Evolutionary conservation across 2,888 invertebrate genomes (phyloP).

Genomic region (Drosophila borealis): DNA sequence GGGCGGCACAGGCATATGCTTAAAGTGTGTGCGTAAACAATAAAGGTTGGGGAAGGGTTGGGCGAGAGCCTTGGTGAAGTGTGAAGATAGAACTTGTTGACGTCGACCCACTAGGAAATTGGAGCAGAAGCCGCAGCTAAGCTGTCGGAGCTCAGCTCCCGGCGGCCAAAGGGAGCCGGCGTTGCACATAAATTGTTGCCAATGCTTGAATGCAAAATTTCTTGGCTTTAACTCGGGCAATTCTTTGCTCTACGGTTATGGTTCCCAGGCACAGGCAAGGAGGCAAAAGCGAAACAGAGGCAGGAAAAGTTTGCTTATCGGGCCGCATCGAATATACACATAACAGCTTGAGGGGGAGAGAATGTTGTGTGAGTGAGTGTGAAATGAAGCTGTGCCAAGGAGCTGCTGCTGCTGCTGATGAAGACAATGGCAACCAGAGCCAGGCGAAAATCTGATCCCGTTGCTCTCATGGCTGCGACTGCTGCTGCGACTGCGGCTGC

Average conservation of each 20-base stretch:
- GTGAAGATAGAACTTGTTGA: constrained; percentile 54
- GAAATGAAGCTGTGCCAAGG: constrained; percentile 65
- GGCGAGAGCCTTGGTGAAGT: constrained; percentile 26
- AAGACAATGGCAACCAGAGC: constrained; percentile 50
- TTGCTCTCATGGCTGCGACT: constrained; percentile 22
- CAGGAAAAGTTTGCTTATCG: constrained; percentile 65
- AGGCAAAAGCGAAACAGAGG: not conserved
- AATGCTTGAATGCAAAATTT: constrained; percentile 47
- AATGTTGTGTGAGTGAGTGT: constrained; percentile 38
- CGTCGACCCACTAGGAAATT: constrained; percentile 74
- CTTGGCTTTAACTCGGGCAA: constrained; percentile 47
- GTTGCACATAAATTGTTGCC: constrained; percentile 54
- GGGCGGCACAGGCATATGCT: constrained; percentile 49
- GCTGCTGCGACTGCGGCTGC: constrained; percentile 15
- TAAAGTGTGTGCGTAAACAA: constrained; percentile 42
- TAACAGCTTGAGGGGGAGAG: constrained; percentile 13
- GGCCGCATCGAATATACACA: constrained; percentile 60
- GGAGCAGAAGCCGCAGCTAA: constrained; percentile 76
- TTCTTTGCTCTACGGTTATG: constrained; percentile 18
- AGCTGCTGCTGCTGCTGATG: constrained; percentile 40
- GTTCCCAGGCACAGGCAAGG: too few species aligned
- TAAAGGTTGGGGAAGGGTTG: constrained; percentile 4
- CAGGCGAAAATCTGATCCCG: constrained; percentile 47
- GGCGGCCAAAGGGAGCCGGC: constrained; percentile 9
- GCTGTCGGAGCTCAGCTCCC: constrained; percentile 59